Conservation (phyloP, 37 sponge, comb jelly and placozoan genomes). For the Dysidea cf. avara region DNA sequence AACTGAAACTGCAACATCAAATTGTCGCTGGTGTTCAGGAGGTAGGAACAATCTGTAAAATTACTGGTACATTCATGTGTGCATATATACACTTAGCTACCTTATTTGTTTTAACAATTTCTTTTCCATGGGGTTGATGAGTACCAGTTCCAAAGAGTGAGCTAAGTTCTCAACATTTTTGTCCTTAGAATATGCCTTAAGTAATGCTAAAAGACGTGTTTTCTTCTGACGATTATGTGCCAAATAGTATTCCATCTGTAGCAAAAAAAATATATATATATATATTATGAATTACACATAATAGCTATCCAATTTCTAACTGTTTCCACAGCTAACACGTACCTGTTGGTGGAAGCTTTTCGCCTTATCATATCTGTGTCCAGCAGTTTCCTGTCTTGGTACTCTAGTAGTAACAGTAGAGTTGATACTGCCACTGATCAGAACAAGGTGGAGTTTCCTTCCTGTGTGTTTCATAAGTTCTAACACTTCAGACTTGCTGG, state of each 20-base stretch:
- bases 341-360: constrained; percentile 72
- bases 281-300: neutral
- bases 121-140: constrained; percentile 63
- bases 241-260: constrained; percentile 77
- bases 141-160: constrained; percentile 42
- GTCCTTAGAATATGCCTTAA: constrained; percentile 60
- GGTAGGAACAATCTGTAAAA: constrained; percentile 35
- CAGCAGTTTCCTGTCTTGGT: neutral
- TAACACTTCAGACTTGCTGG: constrained; percentile 49
- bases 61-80: neutral
- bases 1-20: constrained; percentile 43
- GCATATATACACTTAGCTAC: constrained; percentile 11
- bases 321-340: neutral
- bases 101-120: constrained; percentile 61
- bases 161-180: constrained; percentile 57
- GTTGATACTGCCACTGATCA: constrained; percentile 60
- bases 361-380: constrained; percentile 47
- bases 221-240: constrained; percentile 48
- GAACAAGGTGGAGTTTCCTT: constrained; percentile 25
- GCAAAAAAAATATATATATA: neutral
- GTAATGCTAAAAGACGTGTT: constrained; percentile 52
- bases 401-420: neutral
- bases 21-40: constrained; percentile 17
- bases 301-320: neutral
- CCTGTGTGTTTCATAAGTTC: constrained; percentile 46